These are phyloP conservation scores for Dendroctonus valens DNA, from an alignment of 1,140 invertebrate genomes.

Conservation along the genomic window DNA sequence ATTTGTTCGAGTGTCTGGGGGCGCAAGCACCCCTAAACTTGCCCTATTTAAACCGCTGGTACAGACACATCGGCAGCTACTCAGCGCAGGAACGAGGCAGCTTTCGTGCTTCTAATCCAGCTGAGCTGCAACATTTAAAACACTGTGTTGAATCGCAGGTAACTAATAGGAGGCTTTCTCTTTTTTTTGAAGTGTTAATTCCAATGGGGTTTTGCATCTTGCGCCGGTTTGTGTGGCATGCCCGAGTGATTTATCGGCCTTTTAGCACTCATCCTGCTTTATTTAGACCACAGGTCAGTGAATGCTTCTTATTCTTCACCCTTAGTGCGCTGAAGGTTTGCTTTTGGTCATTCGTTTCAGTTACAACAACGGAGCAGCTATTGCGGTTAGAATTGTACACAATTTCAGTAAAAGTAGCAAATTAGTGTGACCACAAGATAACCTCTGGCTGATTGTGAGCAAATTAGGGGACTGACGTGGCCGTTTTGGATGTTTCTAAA, in stretches of 20 bases:
- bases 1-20: slow-evolving; percentile 51
- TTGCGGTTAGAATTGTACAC: not conserved
- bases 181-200: slow-evolving; percentile 38
- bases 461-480: too few species aligned
- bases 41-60: slow-evolving; percentile 59
- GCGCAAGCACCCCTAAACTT: slow-evolving; percentile 48
- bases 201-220: slow-evolving; percentile 33
- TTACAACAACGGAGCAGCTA: not conserved
- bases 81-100: slow-evolving; percentile 51
- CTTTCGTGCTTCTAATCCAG: slow-evolving; percentile 22
- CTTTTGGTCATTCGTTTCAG: slow-evolving; percentile 6
- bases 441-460: too few species aligned
- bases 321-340: not conserved
- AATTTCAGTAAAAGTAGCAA: too few species aligned
- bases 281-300: slow-evolving; percentile 47
- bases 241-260: slow-evolving; percentile 34
- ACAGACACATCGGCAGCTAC: slow-evolving; percentile 60
- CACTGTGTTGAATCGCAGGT: slow-evolving; percentile 32
- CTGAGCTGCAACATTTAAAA: not conserved
- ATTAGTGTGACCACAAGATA: too few species aligned
- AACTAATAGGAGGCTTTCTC: slow-evolving; percentile 30
- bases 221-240: slow-evolving; percentile 38
- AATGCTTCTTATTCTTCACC: slow-evolving; percentile 30
- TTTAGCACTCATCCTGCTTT: slow-evolving; percentile 34
- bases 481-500: too few species aligned